Base-by-base conservation (phyloP, 2,113 vertebrate species). In the Lepus timidus region DNA sequence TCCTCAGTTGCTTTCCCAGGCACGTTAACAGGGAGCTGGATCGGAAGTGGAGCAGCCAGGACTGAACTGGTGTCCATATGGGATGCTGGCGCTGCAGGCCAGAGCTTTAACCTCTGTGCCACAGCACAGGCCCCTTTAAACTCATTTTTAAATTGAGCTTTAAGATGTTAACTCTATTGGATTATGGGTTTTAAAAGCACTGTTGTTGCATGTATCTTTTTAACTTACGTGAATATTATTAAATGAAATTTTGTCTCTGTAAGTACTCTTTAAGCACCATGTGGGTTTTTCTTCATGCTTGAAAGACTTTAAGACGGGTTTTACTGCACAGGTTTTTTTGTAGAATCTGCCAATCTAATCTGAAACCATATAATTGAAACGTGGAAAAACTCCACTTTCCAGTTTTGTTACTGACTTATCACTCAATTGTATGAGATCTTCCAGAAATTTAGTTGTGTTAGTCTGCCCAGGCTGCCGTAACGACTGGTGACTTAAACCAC, bases 351-450 rank as follows among this genome's bases (percentile, higher is more conserved):
- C 88, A 44, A 10, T 79, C 31, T 86, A 86, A 44, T 51, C 62
- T 27, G 10, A 70, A 27, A 75, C 19, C 65, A 33, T 64, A 79
- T 13, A 81, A 52, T 23, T 81, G 7, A 52, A 80, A 95, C 70
- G 14, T 27, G 2, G 74, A 81, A 93, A 88, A 93, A 73, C 55
- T 79, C 52, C 73, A 65, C 62, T 65, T 90, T 88, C 55, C 39
- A 91, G 62, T 68, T 93, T 78, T 85, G 17, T 85, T 90, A 17
- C 27, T 62, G 33, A 39, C 9, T 16, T 74, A 64, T 70, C 49
- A 31, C 65, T 67, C 85, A 88, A 74, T 67, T 73, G 71, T 29
- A 44, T n/a, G 31, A 52, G 67, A 39, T 85, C 49, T 85, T 51
- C 31, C 33, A 67, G 11, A 17, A 74, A 62, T 27, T 22, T 76